phyloP scores from a whole-genome alignment of 2,797 vertebrate species.

The Oreortyx pictus region DNA sequence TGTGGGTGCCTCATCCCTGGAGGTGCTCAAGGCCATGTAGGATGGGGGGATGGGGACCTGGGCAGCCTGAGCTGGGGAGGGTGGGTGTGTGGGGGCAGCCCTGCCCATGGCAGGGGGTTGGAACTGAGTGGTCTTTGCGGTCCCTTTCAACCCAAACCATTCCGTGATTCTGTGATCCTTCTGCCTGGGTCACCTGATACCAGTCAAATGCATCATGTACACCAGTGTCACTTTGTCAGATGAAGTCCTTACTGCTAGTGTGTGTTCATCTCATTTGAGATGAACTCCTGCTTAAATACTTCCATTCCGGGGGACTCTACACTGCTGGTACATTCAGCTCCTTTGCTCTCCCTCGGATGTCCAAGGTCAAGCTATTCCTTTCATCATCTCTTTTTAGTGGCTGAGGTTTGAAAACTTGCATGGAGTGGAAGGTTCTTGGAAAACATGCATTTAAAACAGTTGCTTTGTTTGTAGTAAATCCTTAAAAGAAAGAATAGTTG shows the following conservation, averaged over 20 bases:
- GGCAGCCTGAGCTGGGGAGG: too few relatives aligned
- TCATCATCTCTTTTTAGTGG: neutral
- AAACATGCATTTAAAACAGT: neutral
- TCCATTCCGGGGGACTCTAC: neutral
- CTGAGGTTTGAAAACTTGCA: neutral
- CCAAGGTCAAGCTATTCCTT: neutral
- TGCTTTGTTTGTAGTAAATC: neutral
- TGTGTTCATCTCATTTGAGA: neutral
- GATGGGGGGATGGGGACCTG: too few relatives aligned
- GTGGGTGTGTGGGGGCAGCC: too few relatives aligned
- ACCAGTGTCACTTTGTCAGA: neutral
- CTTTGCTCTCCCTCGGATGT: neutral
- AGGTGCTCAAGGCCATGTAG: too few relatives aligned
- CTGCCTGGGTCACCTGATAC: neutral
- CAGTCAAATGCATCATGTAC: rapidly evolving
- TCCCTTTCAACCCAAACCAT: too few relatives aligned
- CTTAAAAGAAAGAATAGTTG: neutral
- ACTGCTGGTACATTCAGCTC: neutral
- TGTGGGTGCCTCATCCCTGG: too few relatives aligned
- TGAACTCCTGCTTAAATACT: neutral
- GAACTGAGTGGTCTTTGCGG: too few relatives aligned
- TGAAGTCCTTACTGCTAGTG: neutral
- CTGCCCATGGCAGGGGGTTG: too few relatives aligned
- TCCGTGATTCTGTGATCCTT: too few relatives aligned
- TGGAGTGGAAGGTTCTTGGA: neutral